phyloP scores from a whole-genome alignment of 2,797 vertebrate genomes.

The Phylloscopus collybita region DNA sequence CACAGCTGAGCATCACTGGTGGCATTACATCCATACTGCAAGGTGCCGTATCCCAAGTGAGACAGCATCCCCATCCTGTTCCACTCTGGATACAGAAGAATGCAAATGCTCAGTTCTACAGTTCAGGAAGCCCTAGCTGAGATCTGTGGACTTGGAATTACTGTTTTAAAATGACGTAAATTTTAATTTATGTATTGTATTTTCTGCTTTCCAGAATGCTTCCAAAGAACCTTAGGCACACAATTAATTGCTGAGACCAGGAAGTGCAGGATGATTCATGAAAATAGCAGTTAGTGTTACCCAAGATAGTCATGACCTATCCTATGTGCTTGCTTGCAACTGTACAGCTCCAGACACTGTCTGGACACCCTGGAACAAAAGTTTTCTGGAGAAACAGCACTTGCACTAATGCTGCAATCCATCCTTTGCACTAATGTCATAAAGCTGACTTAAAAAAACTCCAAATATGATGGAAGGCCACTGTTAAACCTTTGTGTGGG shows the following conservation, averaged over 20 bases:
- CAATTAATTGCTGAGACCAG: background rate
- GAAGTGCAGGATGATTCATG: background rate
- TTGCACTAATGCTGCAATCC: background rate
- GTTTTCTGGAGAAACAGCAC: background rate
- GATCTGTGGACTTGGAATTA: background rate
- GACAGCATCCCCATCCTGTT: background rate
- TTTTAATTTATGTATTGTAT: background rate
- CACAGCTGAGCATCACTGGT: background rate
- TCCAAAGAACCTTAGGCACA: background rate
- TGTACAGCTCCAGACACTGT: background rate
- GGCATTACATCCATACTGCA: rapidly evolving
- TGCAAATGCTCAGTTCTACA: background rate
- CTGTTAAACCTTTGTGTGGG: background rate
- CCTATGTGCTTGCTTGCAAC: background rate
- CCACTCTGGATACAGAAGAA: background rate
- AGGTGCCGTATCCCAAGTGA: background rate
- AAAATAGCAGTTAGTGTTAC: background rate
- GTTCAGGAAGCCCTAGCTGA: background rate
- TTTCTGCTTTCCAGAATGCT: background rate
- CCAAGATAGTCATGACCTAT: background rate
- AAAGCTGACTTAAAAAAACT: background rate
- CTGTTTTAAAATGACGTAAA: background rate
- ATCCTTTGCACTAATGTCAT: background rate
- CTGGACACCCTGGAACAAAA: background rate
- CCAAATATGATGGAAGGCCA: background rate